Evolutionary conservation across 2,888 invertebrate species (phyloP), one percentile per base, ranked within the genome.

Genomic region (Silvanus unidentatus): DNA sequence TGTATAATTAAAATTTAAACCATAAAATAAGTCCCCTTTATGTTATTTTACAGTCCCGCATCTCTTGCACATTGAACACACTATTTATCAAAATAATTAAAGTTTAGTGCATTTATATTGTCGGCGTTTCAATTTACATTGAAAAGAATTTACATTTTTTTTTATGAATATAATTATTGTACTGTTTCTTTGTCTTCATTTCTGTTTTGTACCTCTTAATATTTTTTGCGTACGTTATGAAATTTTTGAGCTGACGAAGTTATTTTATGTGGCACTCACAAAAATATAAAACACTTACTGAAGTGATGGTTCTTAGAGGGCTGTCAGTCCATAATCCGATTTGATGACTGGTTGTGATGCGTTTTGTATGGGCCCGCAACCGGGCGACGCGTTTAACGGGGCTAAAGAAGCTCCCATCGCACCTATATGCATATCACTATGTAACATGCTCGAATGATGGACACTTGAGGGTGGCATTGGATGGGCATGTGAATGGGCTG

Each of bases 291-390:
- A 32, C 32, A 43, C 40, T 43, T 48, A 47, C 46, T 50, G 50
- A 52, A 54, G n/a, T n/a, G 43, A 52, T 52, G 52, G 48, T 53
- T 55, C 62, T 79, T 82, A 82, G 70, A 82, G 78, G 42, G 88
- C 82, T 69, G 89, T 91, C 63, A 92, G 80, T 70, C 88, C 91
- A 69, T 91, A 91, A 74, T 91, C 90, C 59, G 88, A 87, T 74
- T 90, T 90, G 64, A 88, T 87, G 64, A 83, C 76, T 51, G 81
- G 75, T 55, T 79, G 77, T 55, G 77, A 75, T 44, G 73, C 70
- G 34, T 75, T 73, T 27, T 75, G 73, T 9, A 79, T 74, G 1
- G 78, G 76, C 39, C 70, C 72, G 58, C 79, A 78, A 11, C 77
- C 75, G 5, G 78, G 74, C 15, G 77, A 70, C 40, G 77, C 73